Conservation (phyloP, 2,113 vertebrate species). For the Thunnus thynnus region DNA sequence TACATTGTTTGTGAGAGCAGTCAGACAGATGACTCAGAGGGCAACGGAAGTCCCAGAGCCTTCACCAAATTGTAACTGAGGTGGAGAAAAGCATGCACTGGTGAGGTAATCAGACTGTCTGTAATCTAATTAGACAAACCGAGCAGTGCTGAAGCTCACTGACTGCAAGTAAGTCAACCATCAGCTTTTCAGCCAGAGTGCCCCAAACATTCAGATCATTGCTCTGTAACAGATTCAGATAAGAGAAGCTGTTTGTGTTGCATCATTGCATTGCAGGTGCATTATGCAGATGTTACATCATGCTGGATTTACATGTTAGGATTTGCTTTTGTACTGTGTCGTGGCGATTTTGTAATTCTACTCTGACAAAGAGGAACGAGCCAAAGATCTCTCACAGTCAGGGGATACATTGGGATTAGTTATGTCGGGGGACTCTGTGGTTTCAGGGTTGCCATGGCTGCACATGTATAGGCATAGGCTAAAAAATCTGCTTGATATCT, state of each 20-base stretch:
- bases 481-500: too few relatives aligned
- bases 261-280: conserved; percentile 23
- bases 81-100: conserved; percentile 42
- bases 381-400: too few relatives aligned
- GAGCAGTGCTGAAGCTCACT: conserved; percentile 33
- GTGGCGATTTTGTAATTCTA: too few relatives aligned
- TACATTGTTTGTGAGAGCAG: conserved; percentile 36
- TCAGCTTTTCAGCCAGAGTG: conserved; percentile 13
- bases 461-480: too few relatives aligned
- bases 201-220: not conserved
- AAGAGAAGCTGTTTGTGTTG: conserved; percentile 6
- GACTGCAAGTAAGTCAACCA: conserved; percentile 8
- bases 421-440: too few relatives aligned
- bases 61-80: conserved; percentile 38
- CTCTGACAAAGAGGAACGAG: too few relatives aligned
- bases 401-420: too few relatives aligned
- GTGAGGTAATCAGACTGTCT: conserved; percentile 39
- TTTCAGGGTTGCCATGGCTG: too few relatives aligned
- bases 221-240: conserved; percentile 16
- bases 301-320: conserved; percentile 19
- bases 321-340: too few relatives aligned
- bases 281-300: conserved; percentile 3
- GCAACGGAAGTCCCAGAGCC: conserved; percentile 34
- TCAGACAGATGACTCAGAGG: conserved; percentile 59
- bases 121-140: conserved; percentile 47